Evolutionary conservation across 2,113 vertebrate species (phyloP).

Genomic region (Anas platyrhynchos): DNA sequence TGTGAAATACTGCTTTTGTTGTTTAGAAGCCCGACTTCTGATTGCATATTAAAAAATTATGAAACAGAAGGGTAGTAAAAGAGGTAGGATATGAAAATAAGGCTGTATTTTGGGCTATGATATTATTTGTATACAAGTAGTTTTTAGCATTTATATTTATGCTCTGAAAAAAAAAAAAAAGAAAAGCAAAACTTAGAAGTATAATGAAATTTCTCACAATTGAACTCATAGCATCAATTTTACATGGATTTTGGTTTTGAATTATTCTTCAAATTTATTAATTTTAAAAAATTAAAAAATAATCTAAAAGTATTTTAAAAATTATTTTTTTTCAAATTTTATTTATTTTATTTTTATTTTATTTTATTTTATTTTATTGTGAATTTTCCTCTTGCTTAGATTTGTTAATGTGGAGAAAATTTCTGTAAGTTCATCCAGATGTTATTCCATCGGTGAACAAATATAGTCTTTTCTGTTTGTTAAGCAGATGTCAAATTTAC

Average conservation of each 20-base stretch:
- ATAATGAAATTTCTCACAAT: background rate
- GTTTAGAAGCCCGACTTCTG: background rate
- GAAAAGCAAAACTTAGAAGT: background rate
- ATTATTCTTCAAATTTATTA: background rate
- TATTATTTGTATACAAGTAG: background rate
- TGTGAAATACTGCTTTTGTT: background rate
- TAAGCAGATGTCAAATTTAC: background rate
- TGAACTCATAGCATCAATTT: background rate
- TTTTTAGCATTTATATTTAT: background rate
- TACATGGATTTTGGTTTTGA: background rate
- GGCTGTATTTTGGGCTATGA: background rate
- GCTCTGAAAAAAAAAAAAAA: background rate
- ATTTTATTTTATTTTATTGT: no score
- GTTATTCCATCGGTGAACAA: background rate
- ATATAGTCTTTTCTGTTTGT: background rate
- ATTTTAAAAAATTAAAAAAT: no score
- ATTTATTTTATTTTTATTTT: no score
- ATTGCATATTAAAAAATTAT: background rate
- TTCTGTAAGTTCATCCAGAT: background rate
- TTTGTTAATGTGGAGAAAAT: background rate
- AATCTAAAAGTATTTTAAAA: no score
- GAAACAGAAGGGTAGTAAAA: background rate
- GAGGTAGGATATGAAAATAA: background rate
- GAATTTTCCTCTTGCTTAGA: background rate
- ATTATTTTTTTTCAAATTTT: no score